Evolutionary conservation across 2,888 invertebrate species (phyloP), one percentile per base, ranked within the genome.

Genomic region (Trachelus troglodyta): DNA sequence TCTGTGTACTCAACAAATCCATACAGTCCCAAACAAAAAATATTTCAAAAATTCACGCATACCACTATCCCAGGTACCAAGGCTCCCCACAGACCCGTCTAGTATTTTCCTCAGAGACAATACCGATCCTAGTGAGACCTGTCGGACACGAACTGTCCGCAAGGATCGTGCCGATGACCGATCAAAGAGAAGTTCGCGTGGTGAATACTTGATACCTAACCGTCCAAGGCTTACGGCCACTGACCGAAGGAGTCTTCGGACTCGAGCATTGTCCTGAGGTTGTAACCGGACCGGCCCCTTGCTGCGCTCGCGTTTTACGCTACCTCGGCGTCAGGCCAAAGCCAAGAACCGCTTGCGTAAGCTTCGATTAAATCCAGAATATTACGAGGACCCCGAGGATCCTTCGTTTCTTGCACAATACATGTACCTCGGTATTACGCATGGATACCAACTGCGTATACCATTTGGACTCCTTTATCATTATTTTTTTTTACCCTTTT

Each of bases 121-220:
- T 56, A 9, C 56, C 56, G 56, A 56, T 23, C 56, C 56, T 23
- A 56, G 56, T 12, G 4, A 56, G 56, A 56, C 56, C 15, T 23
- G 23, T 56, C 56, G 56, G 23, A 56, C 56, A 56, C 15, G 15
- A 23, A 23, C 23, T 56, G 56, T 56, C 56, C 30, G 75, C 86
- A 85, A 87, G 88, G 89, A 87, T 90, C 90, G 89, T 89, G 89
- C 89, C 90, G 90, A 89, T 90, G 90, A 90, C 90, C 90, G 89
- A 90, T 90, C 90, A 89, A 88, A 90, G 85, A 87, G 85, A 85
- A 86, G 85, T 86, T 88, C 85, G 89, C 86, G 87, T 84, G 85
- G 86, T 88, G 90, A 90, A 91, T 91, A 89, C 89, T 81, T 82
- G 90, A 91, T 89, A 88, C 86, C 87, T 89, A 90, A 90, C 89